Evolutionary conservation across 2,113 vertebrate genomes (phyloP), one percentile per base, ranked within the genome.

Genomic region (Cyanoderma ruficeps): DNA sequence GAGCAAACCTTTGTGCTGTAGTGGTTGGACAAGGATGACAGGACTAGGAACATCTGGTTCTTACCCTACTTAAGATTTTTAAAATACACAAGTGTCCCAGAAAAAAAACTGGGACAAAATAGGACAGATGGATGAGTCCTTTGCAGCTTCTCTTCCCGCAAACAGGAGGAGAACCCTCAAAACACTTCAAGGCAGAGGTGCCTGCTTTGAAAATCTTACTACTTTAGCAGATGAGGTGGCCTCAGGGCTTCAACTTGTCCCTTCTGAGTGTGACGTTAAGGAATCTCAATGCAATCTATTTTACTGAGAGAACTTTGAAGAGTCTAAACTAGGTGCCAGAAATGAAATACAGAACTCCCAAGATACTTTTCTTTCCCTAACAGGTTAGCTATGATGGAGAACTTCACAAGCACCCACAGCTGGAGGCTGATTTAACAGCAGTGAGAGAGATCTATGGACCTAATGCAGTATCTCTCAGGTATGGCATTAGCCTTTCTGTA

Each of bases 401-500:
- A 86, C 98, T 99, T 85, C 98, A 98, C 93, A 99, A 99, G 82
- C 99, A 99, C 84, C 98, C 98, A 21, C 99, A 99, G 83, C 95
- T 99, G 80, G 99, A 99, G 65, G 98, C 98, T 60, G 99, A 99
- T 96, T 93, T 99, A 91, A 98, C 97, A 49, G 98, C 98, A 22
- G 98, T 99, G 93, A 98, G 98, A 97, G 99, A 99, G 94, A 95
- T 99, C 93, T 99, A 99, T 82, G 98, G 99, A 91, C 98, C 98
- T 92, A 98, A 98, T 77, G 98, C 98, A 96, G 98, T 99, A 96
- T 99, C 99, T 98, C 99, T 99, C 98, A 99, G 98, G 98, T 99
- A 98, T 37, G 52, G 47, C 8, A 22, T 8, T 49, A 13, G 8
- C 4, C 27, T 42, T 79, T 49, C 30, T 3, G 0, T 77, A 8